These are phyloP conservation scores for Drosophila nr. perissopoda DNA, from an alignment of 2,888 invertebrate genomes.

Conservation along the genomic window DNA sequence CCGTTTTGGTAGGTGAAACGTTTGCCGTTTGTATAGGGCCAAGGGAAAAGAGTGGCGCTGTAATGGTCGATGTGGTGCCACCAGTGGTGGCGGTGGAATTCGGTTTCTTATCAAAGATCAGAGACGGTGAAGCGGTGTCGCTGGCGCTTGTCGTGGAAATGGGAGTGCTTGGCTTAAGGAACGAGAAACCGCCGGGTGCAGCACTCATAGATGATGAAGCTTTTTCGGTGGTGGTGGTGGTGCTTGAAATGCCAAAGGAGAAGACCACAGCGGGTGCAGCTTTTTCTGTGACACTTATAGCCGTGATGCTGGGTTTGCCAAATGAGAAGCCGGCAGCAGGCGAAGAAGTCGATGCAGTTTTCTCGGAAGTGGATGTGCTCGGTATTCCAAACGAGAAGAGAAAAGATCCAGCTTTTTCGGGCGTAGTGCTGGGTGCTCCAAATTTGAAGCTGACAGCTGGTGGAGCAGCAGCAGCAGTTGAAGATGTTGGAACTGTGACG, in stretches of 20 bases:
- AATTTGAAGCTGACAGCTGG: neutral
- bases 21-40: constrained; percentile 14
- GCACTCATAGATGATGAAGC: constrained; percentile 15
- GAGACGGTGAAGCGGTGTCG: constrained; percentile 42
- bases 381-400: constrained; percentile 2
- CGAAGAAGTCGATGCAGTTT: neutral
- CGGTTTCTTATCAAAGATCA: constrained; percentile 46
- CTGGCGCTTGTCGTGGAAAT: constrained; percentile 31
- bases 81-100: constrained; percentile 58
- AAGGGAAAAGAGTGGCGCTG: constrained; percentile 45
- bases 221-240: neutral
- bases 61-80: constrained; percentile 34
- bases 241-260: constrained; percentile 6
- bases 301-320: constrained; percentile 14
- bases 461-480: neutral
- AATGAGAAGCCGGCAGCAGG: constrained; percentile 13
- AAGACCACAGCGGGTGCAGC: neutral
- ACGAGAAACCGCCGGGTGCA: constrained; percentile 18
- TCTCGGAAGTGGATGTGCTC: neutral
- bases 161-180: constrained; percentile 24
- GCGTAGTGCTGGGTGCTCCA: neutral
- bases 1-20: constrained; percentile 26
- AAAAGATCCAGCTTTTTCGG: neutral
- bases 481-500: neutral
- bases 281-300: neutral